A percentile compares a stretch with the other conserved stretches of the same genome.
phyloP scores from a whole-genome alignment of 1,140 invertebrate species.

The Musca domestica region DNA sequence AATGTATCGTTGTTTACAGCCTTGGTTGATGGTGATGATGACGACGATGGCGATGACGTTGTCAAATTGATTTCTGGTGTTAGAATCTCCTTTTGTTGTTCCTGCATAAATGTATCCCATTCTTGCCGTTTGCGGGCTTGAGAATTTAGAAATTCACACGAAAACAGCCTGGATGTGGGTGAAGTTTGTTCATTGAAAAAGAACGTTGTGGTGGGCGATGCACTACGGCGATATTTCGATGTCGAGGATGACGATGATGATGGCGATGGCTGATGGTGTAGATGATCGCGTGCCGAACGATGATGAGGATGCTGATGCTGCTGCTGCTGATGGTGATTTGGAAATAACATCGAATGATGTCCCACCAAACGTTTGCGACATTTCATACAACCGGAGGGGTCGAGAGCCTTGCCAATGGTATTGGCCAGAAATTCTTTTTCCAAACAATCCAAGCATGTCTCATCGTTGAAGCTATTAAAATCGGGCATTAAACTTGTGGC shows the following conservation, averaged over 20 bases:
- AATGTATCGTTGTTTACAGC: not conserved
- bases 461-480: constrained; percentile 32
- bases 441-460: constrained; percentile 49
- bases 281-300: not conserved
- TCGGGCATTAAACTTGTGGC: constrained; percentile 1
- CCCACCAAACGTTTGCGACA: constrained; percentile 32
- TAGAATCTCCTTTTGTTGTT: not conserved
- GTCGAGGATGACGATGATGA: not conserved
- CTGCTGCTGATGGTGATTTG: not conserved
- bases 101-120: constrained; percentile 10
- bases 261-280: not conserved
- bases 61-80: not conserved
- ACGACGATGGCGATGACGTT: not conserved
- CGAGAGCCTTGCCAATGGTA: constrained; percentile 46
- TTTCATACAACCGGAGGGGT: constrained; percentile 38
- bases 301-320: not conserved
- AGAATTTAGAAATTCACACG: constrained; percentile 10
- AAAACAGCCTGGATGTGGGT: constrained; percentile 11
- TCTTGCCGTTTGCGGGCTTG: constrained; percentile 12
- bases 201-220: constrained; percentile 2
- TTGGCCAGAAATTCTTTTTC: constrained; percentile 51
- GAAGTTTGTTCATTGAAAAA: constrained; percentile 9
- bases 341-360: not conserved
- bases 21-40: not conserved
- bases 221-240: constrained; percentile 10